Conservation (phyloP, 2,888 invertebrate genomes). For the Meliscaeva auricollis region DNA sequence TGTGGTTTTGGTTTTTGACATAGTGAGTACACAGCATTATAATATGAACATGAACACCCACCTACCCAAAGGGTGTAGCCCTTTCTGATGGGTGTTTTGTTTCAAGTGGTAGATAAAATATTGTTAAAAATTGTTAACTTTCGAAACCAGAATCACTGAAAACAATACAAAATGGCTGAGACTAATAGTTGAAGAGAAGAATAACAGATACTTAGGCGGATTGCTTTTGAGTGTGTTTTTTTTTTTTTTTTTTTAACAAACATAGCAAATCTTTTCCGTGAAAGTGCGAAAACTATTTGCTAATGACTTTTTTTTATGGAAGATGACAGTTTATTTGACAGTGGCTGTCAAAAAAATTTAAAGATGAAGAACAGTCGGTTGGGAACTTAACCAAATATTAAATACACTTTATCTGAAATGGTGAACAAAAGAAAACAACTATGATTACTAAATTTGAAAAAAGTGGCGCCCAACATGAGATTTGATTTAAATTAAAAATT, state of each 20-base stretch:
- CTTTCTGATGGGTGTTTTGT: slow-evolving; percentile 8
- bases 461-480: too few relatives aligned
- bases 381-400: too few relatives aligned
- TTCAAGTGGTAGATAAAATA: slow-evolving; percentile 32
- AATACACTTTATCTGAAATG: too few relatives aligned
- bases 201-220: not conserved
- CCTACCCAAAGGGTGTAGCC: not conserved
- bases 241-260: too few relatives aligned
- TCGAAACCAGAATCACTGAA: slow-evolving; percentile 11
- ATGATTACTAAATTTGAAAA: too few relatives aligned
- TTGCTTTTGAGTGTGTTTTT: not conserved
- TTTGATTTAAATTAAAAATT: too few relatives aligned
- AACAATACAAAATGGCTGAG: slow-evolving; percentile 15
- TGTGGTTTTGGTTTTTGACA: slow-evolving; percentile 42
- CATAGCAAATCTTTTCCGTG: not conserved
- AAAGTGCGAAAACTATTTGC: not conserved
- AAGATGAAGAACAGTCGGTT: too few relatives aligned
- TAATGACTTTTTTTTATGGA: not conserved
- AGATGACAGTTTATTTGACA: not conserved
- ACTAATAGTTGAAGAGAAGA: not conserved
- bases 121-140: slow-evolving; percentile 7
- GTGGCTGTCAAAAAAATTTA: too few relatives aligned
- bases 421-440: too few relatives aligned
- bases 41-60: not conserved
- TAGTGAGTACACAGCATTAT: slow-evolving; percentile 6